Evolutionary conservation across 2,797 vertebrate genomes (phyloP), one percentile per base, ranked within the genome.

Genomic region (Fundulus diaphanus): DNA sequence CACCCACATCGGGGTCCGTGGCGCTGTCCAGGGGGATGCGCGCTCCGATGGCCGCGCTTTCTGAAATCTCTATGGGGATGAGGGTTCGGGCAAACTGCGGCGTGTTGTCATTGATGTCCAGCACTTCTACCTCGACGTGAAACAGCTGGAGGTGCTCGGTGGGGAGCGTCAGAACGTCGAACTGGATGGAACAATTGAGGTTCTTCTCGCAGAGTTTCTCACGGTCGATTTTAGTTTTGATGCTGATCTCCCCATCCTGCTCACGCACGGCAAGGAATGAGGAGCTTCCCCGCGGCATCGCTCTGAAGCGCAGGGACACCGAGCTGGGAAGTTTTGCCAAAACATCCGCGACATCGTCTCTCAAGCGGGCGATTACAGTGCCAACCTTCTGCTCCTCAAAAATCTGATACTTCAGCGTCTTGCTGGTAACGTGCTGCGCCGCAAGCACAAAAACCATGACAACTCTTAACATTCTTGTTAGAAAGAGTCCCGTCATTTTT

Each of bases 51-150:
- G 98, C 95, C 0, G 98, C 96, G 3, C 97, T 99, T 90, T 99
- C 98, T 0, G 97, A 99, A 68, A 99, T 98, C 82, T 99, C 98
- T 0, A 99, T 96, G 2, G 98, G 97, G 54, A 99, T 97, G 61
- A 98, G 90, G 18, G 96, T 79, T 73, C 97, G 94, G 66, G 98
- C 95, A 76, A 99, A 99, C 87, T 97, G 98, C 0, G 98, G 98
- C 0, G 97, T 94, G 90, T 99, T 97, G 86, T 99, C 98, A 54
- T 99, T 99, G 72, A 99, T 98, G 86, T 99, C 98, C 94, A 99
- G 65, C 86, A 99, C 97, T 78, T 99, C 97, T 31, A 99, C 97
- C 79, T 99, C 97, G 8, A 99, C 94, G 42, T 98, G 98, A 80
- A 99, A 98, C 13, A 99, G 95, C 92, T 98, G 98, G 82, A 99